Evolutionary conservation across 2,797 vertebrate species (phyloP).

Genomic region (Mus spretus): DNA sequence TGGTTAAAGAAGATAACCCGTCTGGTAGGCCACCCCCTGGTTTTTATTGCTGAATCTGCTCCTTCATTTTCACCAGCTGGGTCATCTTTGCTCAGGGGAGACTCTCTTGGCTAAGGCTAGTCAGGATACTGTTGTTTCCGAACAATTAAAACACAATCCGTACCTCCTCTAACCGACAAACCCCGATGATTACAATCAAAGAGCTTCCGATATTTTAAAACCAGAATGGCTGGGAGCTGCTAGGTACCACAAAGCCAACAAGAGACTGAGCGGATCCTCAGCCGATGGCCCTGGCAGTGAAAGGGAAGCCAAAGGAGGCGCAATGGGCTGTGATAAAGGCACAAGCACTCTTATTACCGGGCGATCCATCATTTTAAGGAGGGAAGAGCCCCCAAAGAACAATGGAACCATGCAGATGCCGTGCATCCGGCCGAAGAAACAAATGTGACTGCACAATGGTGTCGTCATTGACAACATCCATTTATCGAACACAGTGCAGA

Average conservation of each 20-base stretch:
- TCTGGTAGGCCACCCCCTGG: background rate
- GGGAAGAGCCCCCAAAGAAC: constrained; percentile 67
- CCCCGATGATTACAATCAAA: constrained; percentile 60
- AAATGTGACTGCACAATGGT: constrained; percentile 57
- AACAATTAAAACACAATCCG: constrained; percentile 67
- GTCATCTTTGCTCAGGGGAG: constrained; percentile 62
- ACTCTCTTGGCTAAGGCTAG: constrained; percentile 51
- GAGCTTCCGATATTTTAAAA: constrained; percentile 72
- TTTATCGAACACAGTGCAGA: constrained; percentile 50
- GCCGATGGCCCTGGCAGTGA: background rate
- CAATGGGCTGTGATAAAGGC: constrained; percentile 71
- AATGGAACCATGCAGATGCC: constrained; percentile 66
- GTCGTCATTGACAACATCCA: constrained; percentile 63
- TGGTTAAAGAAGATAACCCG: constrained; percentile 34
- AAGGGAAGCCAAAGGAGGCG: constrained; percentile 40
- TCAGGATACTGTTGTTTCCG: constrained; percentile 64
- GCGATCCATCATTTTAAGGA: constrained; percentile 76
- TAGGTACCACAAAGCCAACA: constrained; percentile 25
- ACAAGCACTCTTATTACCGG: constrained; percentile 75
- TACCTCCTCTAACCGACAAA: constrained; percentile 16
- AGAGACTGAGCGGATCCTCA: constrained; percentile 13
- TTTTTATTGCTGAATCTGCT: constrained; percentile 64
- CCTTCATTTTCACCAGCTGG: constrained; percentile 67
- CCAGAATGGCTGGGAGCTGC: constrained; percentile 43
- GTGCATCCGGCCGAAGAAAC: constrained; percentile 71